Evolutionary conservation across 2,888 invertebrate genomes (phyloP), one percentile per base, ranked within the genome.

Genomic region (Tetanocera ferruginea): DNA sequence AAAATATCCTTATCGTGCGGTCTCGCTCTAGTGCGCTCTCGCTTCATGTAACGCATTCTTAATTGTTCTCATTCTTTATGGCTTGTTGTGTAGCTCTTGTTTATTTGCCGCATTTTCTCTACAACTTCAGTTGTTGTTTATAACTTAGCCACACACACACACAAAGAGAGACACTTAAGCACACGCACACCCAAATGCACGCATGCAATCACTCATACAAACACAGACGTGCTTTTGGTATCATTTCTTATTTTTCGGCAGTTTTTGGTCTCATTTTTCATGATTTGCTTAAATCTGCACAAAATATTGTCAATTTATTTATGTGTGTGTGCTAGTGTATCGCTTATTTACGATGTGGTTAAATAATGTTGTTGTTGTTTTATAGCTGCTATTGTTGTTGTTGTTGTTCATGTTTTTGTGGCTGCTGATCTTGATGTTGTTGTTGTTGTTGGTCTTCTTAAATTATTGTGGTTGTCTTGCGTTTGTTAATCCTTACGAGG

Each of bases 241-340:
- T 23, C 23, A 70, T 51, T 71, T 71, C 71, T 55, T 71, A 71
- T 31, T 71, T 51, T 34, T 34, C 55, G 25, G 37, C 52, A 34
- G 43, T 43, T 71, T 71, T 34, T 34, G 51, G 55, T 19, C 49
- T 37, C 72, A 62, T 62, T 74, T 74, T 64, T 74, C 73, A 74
- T 23, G 73, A 43, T 74, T 74, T 37, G 51, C n/a, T 49, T 74
- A 62, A 74, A 60, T 64, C 62, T 72, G 72, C n/a, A 37, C 60
- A 19, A 60, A 72, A 43, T 60, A 43, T 72, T 72, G 72, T 43
- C 43, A 8, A 37, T 57, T 72, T 72, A 57, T 43, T 57, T 34
- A 23, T 25, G 69, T 51, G 51, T 5, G 28, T 25, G 69, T 51
- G 51, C 3, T 28, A 31, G 37, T 17, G 14, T 31, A 37, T 34